Evolutionary conservation across 2,888 invertebrate species (phyloP), one percentile per base, ranked within the genome.

Genomic region (Tillus elongatus): DNA sequence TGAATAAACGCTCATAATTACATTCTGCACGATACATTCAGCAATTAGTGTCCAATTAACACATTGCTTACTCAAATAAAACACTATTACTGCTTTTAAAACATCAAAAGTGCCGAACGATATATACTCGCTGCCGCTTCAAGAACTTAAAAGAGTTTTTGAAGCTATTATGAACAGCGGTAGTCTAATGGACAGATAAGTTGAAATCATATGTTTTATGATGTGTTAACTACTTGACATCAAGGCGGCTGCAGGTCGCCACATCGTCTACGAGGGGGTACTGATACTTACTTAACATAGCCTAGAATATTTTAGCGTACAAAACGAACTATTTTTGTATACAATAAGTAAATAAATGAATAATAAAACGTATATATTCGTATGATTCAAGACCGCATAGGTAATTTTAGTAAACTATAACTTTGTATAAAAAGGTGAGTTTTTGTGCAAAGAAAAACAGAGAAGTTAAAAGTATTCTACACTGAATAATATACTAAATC

Each of bases 101-200:
- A 46, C 40, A 45, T 54, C 47, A 54, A 53, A 52, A 47, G 27
- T 13, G 42, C 54, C 54, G 53, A 45, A 8, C 6, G 24, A 19
- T 19, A n/a, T n/a, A n/a, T n/a, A n/a, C n/a, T n/a, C 6, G 24
- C 24, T 19, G 24, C 6, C 6, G n/a, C 24, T 6, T 19, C n/a
- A 19, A 19, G 24, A 19, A 19, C 24, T 19, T 42, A 36, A 37
- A 40, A 36, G 34, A 34, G 24, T 30, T 41, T 43, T 47, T 43
- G 36, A 39, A 35, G 37, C 39, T 32, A 15, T 44, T 42, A 39
- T 42, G 33, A 35, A 16, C 33, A 26, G 39, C 47, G 49, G 59
- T 56, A 58, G 60, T 54, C 53, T 63, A 63, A 63, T 62, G 61
- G 59, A 55, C 50, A 58, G 60, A 62, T 61, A 60, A 62, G 58